Conservation (phyloP, 1,140 invertebrate species). For the Drosophila ironensis region DNA sequence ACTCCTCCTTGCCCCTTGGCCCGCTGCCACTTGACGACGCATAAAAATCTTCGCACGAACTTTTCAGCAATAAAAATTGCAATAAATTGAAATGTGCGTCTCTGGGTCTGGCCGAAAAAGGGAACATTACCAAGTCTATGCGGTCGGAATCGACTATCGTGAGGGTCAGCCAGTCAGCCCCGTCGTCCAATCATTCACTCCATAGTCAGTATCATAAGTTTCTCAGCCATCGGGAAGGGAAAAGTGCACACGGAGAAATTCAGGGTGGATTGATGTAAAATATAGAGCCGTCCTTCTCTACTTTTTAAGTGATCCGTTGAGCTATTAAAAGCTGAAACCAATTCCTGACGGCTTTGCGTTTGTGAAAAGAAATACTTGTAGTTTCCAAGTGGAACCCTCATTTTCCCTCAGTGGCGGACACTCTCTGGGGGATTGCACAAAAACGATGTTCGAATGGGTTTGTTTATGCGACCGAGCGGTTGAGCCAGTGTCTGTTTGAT, state of each 20-base stretch:
- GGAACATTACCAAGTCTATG: constrained; percentile 53
- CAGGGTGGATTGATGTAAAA: too few relatives aligned
- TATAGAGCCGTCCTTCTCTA: too few relatives aligned
- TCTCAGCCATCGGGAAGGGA: constrained; percentile 29
- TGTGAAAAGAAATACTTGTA: too few relatives aligned
- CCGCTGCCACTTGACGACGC: constrained; percentile 59
- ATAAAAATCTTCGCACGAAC: constrained; percentile 62
- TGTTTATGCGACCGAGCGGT: constrained; percentile 12
- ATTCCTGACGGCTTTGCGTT: too few relatives aligned
- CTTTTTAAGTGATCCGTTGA: too few relatives aligned
- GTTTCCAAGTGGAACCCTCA: too few relatives aligned
- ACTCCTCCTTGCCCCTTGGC: not conserved
- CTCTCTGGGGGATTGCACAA: constrained; percentile 24
- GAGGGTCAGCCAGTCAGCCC: constrained; percentile 30
- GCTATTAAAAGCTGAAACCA: too few relatives aligned
- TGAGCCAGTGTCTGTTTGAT: constrained; percentile 45
- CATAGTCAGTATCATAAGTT: constrained; percentile 49
- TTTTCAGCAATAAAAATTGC: constrained; percentile 68
- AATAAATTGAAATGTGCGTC: constrained; percentile 72
- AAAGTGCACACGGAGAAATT: not conserved
- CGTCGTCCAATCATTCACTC: constrained; percentile 36
- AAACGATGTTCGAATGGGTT: constrained; percentile 36
- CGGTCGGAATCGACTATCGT: constrained; percentile 32
- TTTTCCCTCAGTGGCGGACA: constrained; percentile 1
- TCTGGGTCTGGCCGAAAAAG: constrained; percentile 40